These are phyloP conservation scores for Syrista parreyssii DNA, from an alignment of 2,888 invertebrate genomes.

Conservation along the genomic window DNA sequence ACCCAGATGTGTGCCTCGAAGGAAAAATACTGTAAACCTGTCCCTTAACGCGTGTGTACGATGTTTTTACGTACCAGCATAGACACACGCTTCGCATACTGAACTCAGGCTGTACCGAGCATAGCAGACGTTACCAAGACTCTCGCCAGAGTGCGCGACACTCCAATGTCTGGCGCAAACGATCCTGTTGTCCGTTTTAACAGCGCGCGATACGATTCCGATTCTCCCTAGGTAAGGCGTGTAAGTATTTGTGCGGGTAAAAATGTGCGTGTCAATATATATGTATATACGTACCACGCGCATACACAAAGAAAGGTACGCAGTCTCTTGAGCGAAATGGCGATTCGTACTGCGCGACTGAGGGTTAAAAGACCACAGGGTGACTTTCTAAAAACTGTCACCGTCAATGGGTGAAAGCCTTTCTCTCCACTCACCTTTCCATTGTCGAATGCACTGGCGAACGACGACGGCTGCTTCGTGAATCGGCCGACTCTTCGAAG, in stretches of 20 bases:
- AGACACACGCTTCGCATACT: not conserved
- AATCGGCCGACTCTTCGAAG: not conserved
- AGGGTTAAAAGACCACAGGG: not conserved
- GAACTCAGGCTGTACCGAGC: not conserved
- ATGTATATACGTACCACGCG: not conserved
- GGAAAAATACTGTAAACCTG: constrained; percentile 28
- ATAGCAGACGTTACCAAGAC: not conserved
- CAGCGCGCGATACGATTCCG: not conserved
- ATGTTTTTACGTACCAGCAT: not conserved
- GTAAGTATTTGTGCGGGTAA: not conserved
- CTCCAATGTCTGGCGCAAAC: not conserved
- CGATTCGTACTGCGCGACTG: not conserved
- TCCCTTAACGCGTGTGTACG: constrained; percentile 22
- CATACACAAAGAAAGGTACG: not conserved
- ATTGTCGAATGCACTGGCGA: not conserved
- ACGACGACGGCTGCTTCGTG: not conserved
- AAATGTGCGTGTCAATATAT: not conserved
- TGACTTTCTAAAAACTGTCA: not conserved
- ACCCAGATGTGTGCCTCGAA: constrained; percentile 26
- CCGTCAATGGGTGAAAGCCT: not conserved
- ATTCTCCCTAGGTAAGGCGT: not conserved
- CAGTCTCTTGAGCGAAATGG: not conserved
- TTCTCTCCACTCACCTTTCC: not conserved
- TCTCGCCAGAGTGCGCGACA: not conserved
- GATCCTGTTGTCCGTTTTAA: not conserved